Conservation (phyloP, 2,888 invertebrate genomes). For the Hesperia comma region DNA sequence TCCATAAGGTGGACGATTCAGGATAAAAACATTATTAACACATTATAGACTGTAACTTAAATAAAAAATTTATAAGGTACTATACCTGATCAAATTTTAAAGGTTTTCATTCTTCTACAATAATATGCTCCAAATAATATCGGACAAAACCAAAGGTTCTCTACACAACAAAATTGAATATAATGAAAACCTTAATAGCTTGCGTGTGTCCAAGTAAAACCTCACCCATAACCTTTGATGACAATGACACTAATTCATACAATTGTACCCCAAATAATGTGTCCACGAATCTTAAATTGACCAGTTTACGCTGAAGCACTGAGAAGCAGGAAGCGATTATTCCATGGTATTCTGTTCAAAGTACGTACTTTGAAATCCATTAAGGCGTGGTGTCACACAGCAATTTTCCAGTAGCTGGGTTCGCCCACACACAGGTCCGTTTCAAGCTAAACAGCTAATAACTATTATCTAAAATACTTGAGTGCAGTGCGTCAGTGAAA, state of each 20-base stretch:
- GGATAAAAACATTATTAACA: too few species aligned
- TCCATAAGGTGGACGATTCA: too few species aligned
- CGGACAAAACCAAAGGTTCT: too few species aligned
- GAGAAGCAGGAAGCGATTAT: slow-evolving; percentile 75
- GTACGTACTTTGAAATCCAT: slow-evolving; percentile 80
- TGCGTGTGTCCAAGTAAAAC: slow-evolving; percentile 18
- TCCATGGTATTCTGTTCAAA: slow-evolving; percentile 72
- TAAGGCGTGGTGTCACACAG: slow-evolving; percentile 76
- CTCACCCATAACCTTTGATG: slow-evolving; percentile 48
- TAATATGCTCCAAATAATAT: too few species aligned
- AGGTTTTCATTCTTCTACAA: too few species aligned
- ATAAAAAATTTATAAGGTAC: too few species aligned
- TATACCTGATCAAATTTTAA: too few species aligned
- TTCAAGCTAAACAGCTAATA: slow-evolving; percentile 72
- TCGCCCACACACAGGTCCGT: slow-evolving; percentile 76
- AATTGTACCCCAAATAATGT: slow-evolving; percentile 39
- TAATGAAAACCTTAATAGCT: slow-evolving; percentile 15
- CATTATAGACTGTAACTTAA: too few species aligned
- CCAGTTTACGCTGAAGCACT: slow-evolving; percentile 44
- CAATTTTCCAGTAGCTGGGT: slow-evolving; percentile 79
- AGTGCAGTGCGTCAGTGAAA: slow-evolving; percentile 77
- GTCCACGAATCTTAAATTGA: slow-evolving; percentile 43
- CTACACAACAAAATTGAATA: background rate
- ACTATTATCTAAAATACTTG: slow-evolving; percentile 78
- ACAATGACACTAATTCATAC: slow-evolving; percentile 45